phyloP scores from a whole-genome alignment of 2,113 vertebrate genomes.

The Limnothrissa miodon region DNA sequence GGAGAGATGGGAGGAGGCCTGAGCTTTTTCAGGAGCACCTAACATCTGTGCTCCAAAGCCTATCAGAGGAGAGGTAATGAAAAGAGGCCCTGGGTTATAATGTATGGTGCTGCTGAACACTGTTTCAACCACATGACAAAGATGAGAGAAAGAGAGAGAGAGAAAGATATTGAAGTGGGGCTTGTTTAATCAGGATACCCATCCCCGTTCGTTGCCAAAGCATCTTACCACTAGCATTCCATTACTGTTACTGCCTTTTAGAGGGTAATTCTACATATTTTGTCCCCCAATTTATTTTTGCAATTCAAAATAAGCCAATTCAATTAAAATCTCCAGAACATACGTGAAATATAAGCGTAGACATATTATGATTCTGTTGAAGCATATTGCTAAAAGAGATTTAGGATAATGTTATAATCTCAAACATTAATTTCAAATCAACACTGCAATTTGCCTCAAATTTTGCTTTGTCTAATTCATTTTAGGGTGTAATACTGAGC shows the following conservation, averaged over 20 bases:
- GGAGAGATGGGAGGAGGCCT: slow-evolving; percentile 29
- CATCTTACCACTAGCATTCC: not conserved
- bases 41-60: slow-evolving; percentile 27
- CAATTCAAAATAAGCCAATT: not conserved
- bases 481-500: not conserved
- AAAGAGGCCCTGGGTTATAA: slow-evolving; percentile 25
- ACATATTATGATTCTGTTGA: not conserved
- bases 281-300: not conserved
- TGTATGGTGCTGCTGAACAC: slow-evolving; percentile 22
- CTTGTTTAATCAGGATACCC: not conserved
- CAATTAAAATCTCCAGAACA: not conserved
- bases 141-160: not conserved
- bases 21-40: slow-evolving; percentile 27
- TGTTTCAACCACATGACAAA: not conserved
- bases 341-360: not conserved
- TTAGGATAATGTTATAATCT: not conserved
- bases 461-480: not conserved
- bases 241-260: not conserved
- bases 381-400: not conserved
- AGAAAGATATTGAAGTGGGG: not conserved
- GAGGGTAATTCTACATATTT: not conserved
- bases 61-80: not conserved
- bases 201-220: not conserved
- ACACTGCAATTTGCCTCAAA: not conserved
- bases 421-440: not conserved